Conservation (phyloP, 2,113 vertebrate species). For the Corythaixoides concolor region DNA sequence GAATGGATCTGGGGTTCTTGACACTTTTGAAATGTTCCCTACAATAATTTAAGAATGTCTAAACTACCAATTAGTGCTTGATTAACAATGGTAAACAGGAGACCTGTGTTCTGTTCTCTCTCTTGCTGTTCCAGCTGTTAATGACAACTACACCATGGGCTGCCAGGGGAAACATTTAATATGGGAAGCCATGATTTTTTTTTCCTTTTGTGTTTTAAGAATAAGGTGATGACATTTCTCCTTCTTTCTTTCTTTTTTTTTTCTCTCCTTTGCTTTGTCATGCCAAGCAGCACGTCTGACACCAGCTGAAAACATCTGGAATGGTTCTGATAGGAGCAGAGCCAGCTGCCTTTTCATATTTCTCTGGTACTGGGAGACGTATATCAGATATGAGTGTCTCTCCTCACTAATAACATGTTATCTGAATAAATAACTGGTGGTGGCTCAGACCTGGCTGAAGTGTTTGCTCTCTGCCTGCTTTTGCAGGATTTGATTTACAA, state of each 20-base stretch:
- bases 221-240: constrained; percentile 6
- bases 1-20: neutral
- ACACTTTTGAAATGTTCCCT: constrained; percentile 27
- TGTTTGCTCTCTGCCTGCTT: constrained; percentile 38
- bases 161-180: constrained; percentile 38
- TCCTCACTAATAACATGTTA: constrained; percentile 60
- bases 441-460: constrained; percentile 49
- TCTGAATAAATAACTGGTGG: constrained; percentile 66
- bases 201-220: constrained; percentile 18
- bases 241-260: neutral
- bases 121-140: constrained; percentile 34
- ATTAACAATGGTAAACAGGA: constrained; percentile 53
- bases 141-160: constrained; percentile 1
- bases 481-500: constrained; percentile 60
- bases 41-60: constrained; percentile 46
- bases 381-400: constrained; percentile 49
- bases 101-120: neutral
- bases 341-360: constrained; percentile 59
- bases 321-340: constrained; percentile 50
- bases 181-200: neutral
- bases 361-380: constrained; percentile 16
- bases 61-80: constrained; percentile 45
- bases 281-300: constrained; percentile 24
- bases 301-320: constrained; percentile 70
- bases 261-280: constrained; percentile 13